These are phyloP conservation scores for Stylophora pistillata DNA, from an alignment of 64 coral and sea anemone species.

Conservation along the genomic window DNA sequence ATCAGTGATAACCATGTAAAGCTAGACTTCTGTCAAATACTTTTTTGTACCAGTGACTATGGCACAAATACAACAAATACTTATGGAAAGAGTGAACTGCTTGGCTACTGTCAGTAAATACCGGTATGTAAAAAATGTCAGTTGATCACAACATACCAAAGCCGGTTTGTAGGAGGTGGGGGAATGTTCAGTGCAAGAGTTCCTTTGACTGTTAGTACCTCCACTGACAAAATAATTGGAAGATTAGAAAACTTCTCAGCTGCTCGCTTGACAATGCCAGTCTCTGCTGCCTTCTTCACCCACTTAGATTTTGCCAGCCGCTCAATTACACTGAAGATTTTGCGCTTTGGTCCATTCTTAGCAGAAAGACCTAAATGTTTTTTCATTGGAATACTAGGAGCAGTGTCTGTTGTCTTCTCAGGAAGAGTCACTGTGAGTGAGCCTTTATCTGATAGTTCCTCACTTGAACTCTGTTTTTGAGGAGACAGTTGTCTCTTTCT, in stretches of 20 bases:
- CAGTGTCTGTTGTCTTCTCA: constrained; percentile 7
- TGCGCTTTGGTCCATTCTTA: constrained; percentile 68
- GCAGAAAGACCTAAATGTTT: constrained; percentile 11
- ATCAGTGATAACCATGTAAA: neutral
- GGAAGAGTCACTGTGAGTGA: neutral
- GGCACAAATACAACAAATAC: no score
- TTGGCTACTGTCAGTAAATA: no score
- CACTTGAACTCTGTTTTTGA: constrained; percentile 59
- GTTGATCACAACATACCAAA: constrained; percentile 71
- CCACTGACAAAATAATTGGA: constrained; percentile 90
- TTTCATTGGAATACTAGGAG: constrained; percentile 4
- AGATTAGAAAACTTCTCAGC: constrained; percentile 97
- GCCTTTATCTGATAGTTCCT: constrained; percentile 34
- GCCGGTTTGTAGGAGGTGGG: constrained; percentile 94
- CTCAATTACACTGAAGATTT: constrained; percentile 88
- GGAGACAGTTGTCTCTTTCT: constrained; percentile 8
- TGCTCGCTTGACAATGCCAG: constrained; percentile 90
- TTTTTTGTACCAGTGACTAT: no score
- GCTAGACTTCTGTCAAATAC: no score
- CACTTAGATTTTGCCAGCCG: constrained; percentile 96
- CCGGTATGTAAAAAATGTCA: no score
- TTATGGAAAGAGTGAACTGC: no score
- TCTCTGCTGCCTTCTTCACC: constrained; percentile 99
- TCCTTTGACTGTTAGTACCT: constrained; percentile 81
- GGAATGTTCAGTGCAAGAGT: constrained; percentile 93